Base-by-base conservation (phyloP, 2,888 invertebrate species). In the Strigamia crassipes region DNA sequence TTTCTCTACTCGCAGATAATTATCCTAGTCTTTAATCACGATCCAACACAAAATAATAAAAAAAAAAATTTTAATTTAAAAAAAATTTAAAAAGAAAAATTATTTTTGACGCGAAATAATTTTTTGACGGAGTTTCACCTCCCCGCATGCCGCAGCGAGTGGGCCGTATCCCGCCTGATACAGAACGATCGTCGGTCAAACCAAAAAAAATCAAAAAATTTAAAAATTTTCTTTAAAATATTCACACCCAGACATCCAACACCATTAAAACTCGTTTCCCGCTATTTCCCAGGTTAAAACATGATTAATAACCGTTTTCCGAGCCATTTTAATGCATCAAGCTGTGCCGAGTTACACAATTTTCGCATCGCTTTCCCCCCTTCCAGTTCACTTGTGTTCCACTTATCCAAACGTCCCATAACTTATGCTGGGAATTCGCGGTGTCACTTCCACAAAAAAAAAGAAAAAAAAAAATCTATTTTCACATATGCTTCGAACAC, bases 391-490 rank as follows among this genome's bases (percentile, higher is more conserved):
- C 18, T 61, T 13, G 61, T 61, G 21, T 61, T 61, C 21, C 61
- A 61, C 61, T 61, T 61, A 18, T 8, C 23, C 23, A 21, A 18
- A 61, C 18, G 18, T 23, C 61, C 61, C n/a, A 61, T 61, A 18
- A 61, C 61, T 61, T 61, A 61, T 21, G 21, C 21, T 23, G 10
- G 4, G 18, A 21, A 1, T 18, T 61, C 61, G 42, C 23, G 61
- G 61, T 61, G 61, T 61, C 61, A 61, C 23, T 61, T 61, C 6
- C 61, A 61, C 42, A 46, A 13, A n/a, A 5, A 61, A 61, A 61
- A 61, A 61, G 18, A 61, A n/a, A 61, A 61, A 61, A 61, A 61
- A 61, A 18, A 61, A 61, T n/a, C 51, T n/a, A n/a, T 51, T 51
- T 51, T n/a, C 51, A n/a, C n/a, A 51, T n/a, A 51, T 51, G n/a